Evolutionary conservation across 2,113 vertebrate genomes (phyloP), one percentile per base, ranked within the genome.

Genomic region (Casuarius casuarius): DNA sequence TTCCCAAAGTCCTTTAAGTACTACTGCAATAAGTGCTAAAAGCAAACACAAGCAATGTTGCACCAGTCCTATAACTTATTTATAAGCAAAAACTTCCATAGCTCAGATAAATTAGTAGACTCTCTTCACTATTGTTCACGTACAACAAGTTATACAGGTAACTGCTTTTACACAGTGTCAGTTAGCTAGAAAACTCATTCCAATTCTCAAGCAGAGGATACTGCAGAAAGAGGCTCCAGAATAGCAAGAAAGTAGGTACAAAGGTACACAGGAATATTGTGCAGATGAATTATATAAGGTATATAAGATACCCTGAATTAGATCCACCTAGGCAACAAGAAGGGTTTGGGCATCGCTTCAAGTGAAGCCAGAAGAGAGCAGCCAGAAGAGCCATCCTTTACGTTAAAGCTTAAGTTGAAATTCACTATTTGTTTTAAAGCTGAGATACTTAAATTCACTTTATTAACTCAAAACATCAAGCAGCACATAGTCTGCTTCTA

Each of bases 401-500:
- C 22, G 20, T 22, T 10, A 52, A 26, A 7, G 5, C 12, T 18
- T 8, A 8, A 15, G 5, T 10, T 31, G 48, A 46, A 59, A 29
- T 3, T 12, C 22, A 3, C 7, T 7, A 6, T 56, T 31, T 44
- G 33, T n/a, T 62, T 56, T 10, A 2, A 42, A 68, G 29, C 1
- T 52, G 26, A 66, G 44, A 20, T 8, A 38, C 20, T 82, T 2
- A 3, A 49, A 20, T 4, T 28, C 48, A 3, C 3, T 2, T 35
- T 54, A 54, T 54, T 54, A 56, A 29, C 22, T 56, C 54, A 56
- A 54, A 22, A 54, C 22, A 5, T 7, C 18, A 7, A 7, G 25
- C 2, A 7, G 29, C 12, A 21, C 2, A 10, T 0, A 0, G 28
- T 8, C 3, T 6, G 13, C 12, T 9, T 18, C 10, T 2, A 42